phyloP scores from a whole-genome alignment of 1,140 invertebrate species.

The Anagrus nilaparvatae region DNA sequence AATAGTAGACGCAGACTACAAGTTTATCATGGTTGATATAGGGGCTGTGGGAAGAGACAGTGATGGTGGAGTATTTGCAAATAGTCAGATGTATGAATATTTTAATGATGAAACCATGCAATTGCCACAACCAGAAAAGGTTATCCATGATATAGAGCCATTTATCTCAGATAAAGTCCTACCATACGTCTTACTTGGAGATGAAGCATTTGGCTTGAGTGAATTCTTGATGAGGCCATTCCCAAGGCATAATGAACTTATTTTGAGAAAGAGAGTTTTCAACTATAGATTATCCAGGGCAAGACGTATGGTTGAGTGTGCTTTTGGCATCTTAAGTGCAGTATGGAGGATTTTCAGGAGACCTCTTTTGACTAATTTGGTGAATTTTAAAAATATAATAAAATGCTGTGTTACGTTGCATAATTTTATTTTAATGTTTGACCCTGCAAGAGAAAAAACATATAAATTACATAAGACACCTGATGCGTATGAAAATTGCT shows the following conservation, averaged over 20 bases:
- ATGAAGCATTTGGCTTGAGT: slow-evolving; percentile 38
- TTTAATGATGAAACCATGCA: slow-evolving; percentile 1
- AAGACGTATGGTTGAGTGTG: slow-evolving; percentile 38
- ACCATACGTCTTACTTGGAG: slow-evolving; percentile 34
- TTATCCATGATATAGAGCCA: too few relatives aligned
- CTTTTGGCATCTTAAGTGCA: slow-evolving; percentile 36
- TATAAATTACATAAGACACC: too few relatives aligned
- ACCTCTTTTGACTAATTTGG: slow-evolving; percentile 25
- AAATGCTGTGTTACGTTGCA: too few relatives aligned
- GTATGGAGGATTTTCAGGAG: slow-evolving; percentile 30
- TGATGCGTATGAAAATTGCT: too few relatives aligned
- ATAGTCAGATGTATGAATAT: slow-evolving; percentile 1
- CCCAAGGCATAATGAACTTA: slow-evolving; percentile 17
- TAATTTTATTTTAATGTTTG: too few relatives aligned
- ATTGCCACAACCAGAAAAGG: slow-evolving; percentile 9
- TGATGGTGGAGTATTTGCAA: slow-evolving; percentile 11
- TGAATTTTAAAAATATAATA: slow-evolving; percentile 26
- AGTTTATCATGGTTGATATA: slow-evolving; percentile 33
- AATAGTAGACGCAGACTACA: slow-evolving; percentile 30
- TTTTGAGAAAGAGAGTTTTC: slow-evolving; percentile 26
- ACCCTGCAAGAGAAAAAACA: too few relatives aligned
- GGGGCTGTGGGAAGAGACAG: slow-evolving; percentile 27
- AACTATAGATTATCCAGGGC: slow-evolving; percentile 37
- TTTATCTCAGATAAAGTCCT: too few relatives aligned
- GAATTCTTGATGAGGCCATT: slow-evolving; percentile 31